phyloP scores from a whole-genome alignment of 2,888 invertebrate genomes.

The Myopa tessellatipennis region DNA sequence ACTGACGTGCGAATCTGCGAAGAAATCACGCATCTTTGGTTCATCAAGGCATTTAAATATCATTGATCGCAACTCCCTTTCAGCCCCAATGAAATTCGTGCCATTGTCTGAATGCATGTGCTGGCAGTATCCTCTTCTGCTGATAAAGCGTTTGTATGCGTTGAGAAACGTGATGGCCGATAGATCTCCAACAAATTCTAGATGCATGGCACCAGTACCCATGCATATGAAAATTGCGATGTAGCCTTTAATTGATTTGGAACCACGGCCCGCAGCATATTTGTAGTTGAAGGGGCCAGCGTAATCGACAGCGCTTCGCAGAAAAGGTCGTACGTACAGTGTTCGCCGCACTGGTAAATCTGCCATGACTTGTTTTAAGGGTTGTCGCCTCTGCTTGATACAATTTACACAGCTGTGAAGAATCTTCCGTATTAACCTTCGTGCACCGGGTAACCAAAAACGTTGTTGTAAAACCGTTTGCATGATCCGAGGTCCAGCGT shows the following conservation, averaged over 20 bases:
- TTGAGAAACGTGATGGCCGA: constrained; percentile 7
- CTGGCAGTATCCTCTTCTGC: not conserved
- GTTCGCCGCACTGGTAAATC: constrained; percentile 23
- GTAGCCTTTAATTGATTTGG: constrained; percentile 20
- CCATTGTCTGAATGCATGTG: constrained; percentile 17
- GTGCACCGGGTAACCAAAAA: not conserved
- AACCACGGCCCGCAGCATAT: not conserved
- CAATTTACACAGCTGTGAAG: constrained; percentile 12
- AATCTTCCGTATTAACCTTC: not conserved
- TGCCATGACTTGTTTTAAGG: not conserved
- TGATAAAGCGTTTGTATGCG: constrained; percentile 9
- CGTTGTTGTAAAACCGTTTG: constrained; percentile 1
- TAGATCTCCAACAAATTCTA: constrained; percentile 23
- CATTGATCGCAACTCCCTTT: constrained; percentile 8
- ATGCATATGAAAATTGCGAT: constrained; percentile 11
- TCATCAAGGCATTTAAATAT: not conserved
- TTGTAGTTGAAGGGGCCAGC: not conserved
- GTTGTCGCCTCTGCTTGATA: too few species aligned
- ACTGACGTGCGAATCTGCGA: not conserved
- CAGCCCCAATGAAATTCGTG: constrained; percentile 21
- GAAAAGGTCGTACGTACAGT: constrained; percentile 20
- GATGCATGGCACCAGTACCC: constrained; percentile 28
- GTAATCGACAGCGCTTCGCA: not conserved
- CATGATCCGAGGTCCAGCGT: constrained; percentile 22
- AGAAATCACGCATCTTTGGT: not conserved